Evolutionary conservation across 2,888 invertebrate species (phyloP).

Genomic region (Metellina segmentata): DNA sequence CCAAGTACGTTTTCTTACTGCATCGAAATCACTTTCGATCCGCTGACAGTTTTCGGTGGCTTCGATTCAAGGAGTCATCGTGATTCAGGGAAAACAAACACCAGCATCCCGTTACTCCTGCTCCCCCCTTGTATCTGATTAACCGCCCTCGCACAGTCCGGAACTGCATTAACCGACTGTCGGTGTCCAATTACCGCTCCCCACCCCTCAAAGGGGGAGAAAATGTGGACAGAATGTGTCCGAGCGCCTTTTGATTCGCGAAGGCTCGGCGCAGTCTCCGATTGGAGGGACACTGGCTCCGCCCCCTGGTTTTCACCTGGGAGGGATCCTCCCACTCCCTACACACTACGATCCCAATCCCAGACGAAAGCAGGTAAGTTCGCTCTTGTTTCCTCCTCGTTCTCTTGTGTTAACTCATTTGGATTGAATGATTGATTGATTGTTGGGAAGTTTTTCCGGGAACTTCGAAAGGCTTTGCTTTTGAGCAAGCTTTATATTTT

Average conservation of each 20-base stretch:
- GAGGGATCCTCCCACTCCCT: conserved; percentile 19
- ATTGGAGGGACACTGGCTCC: conserved; percentile 26
- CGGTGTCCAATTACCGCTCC: conserved; percentile 45
- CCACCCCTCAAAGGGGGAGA: neutral
- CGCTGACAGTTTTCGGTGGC: too few species aligned
- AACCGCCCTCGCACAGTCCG: neutral
- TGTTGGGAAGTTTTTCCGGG: too few species aligned
- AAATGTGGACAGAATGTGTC: conserved; percentile 37
- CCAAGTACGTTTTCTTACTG: too few species aligned
- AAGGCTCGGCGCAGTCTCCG: conserved; percentile 20
- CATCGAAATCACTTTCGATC: too few species aligned
- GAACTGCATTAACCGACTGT: conserved; percentile 31
- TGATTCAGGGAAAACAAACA: neutral
- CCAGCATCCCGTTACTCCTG: neutral
- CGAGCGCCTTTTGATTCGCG: conserved; percentile 43
- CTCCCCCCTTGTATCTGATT: neutral
- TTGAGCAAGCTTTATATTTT: too few species aligned
- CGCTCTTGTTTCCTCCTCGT: neutral
- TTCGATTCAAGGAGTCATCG: too few species aligned
- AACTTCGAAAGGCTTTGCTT: too few species aligned
- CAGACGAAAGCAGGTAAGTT: conserved; percentile 25
- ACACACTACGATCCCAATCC: neutral
- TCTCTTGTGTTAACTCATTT: neutral
- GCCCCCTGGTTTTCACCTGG: neutral
- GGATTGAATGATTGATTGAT: neutral